Evolutionary conservation across 1,140 invertebrate genomes (phyloP), one percentile per base, ranked within the genome.

Genomic region (Microvelia longipes): DNA sequence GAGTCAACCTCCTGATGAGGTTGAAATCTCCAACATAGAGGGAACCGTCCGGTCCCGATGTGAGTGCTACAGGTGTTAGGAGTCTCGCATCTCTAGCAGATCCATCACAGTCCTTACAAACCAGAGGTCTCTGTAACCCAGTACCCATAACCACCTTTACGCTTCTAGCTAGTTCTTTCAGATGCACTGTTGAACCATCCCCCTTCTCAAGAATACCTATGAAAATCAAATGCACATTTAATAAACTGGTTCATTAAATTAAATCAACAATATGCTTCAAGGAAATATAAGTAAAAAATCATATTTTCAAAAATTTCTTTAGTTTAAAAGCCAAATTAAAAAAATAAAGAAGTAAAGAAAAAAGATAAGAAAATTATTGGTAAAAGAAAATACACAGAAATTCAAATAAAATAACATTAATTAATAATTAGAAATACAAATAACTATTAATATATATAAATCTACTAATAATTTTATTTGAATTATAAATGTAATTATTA

Each of bases 11-110:
- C 30, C 96, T 84, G 28, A 99, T 91, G 50, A 96, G 85, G 83
- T 98, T 98, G 77, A 96, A 97, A 80, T 98, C 96, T 0, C 94
- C 96, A 11, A 99, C 92, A 79, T 96, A 98, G 26, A 99, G 84
- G 72, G 91, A 94, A 15, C 96, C 97, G 82, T 98, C 96, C 2
- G 94, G 90, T 25, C 94, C 95, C 28, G 91, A 92, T 1, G 96
- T 90, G 29, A 99, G 80, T 13, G 95, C 92, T 2, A 96, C 92
- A 0, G 95, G 96, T 0, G 93, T 93, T 61, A 98, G 81, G 0
- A 99, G 83, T 69, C 88, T 85, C 2, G 91, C 91, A 76, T 94
- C 91, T 74, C 90, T 90, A 1, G 94, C 92, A 27, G 87, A 84
- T 0, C 92, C 91, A 75, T 94, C 89, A 78, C 94, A 97, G 73